Evolutionary conservation across 2,888 invertebrate species (phyloP), one percentile per base, ranked within the genome.

Genomic region (Apotomis capreana): DNA sequence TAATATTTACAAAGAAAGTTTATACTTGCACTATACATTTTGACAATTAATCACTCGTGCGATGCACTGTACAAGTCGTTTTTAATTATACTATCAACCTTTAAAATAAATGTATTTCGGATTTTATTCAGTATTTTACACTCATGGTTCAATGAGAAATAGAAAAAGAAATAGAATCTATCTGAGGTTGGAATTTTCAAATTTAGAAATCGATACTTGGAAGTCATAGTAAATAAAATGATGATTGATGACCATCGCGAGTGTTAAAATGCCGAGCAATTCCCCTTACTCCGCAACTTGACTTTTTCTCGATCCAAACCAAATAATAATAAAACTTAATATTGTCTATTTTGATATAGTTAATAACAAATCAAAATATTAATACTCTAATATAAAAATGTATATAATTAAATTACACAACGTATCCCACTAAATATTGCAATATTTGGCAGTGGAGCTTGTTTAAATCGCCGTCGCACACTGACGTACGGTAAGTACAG

Each of bases 1-100:
- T 91, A 92, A 92, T 91, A 92, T 92, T 92, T 90, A 92, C 88
- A 90, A 87, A 90, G 89, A 90, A 80, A 52, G 78, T 83, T 84
- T 80, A 81, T 76, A 81, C 77, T 49, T 69, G 69, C 64, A 73
- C 69, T 73, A 55, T 69, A 64, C 73, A 73, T 59, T 59, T 68
- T 68, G 51, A 58, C 51, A 72, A 68, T 68, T 68, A 69, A 68
- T 73, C 67, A 64, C 62, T 68, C 68, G 49, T 63, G 68, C 54
- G 26, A 76, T 69, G 62, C 60, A 79, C 83, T 83, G 81, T 78
- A 80, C 85, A 82, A 81, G 74, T 79, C 82, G 83, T 79, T 79
- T 79, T 80, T 76, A 81, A 77, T 77, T 76, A 76, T 76, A 76
- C 52, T 79, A 85, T 79, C 80, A 82, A 86, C 79, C 76, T 69